phyloP scores from a whole-genome alignment of 2,113 vertebrate species.

The Nothocercus julius region DNA sequence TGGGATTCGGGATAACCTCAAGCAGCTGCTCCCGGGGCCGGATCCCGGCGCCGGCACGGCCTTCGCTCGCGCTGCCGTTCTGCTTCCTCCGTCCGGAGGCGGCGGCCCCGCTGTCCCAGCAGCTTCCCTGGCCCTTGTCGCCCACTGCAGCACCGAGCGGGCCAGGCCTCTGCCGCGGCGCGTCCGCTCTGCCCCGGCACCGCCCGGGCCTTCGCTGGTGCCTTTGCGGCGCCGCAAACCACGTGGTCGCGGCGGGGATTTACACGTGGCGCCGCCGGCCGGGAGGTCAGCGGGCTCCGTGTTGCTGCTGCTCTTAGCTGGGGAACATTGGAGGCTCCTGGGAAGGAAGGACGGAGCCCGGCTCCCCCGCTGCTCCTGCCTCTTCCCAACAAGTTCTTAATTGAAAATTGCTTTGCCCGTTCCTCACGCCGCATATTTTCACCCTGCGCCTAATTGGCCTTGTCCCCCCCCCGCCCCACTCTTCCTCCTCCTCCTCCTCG shows the following conservation, averaged over 20 bases:
- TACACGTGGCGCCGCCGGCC: background rate
- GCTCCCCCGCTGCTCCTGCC: constrained; percentile 39
- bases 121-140: too few relatives aligned
- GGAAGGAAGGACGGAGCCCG: constrained; percentile 42
- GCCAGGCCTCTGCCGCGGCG: background rate
- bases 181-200: too few relatives aligned
- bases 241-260: constrained; percentile 62
- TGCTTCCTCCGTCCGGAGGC: too few relatives aligned
- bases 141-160: background rate
- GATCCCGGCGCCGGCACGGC: too few relatives aligned
- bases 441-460: background rate
- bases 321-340: constrained; percentile 61
- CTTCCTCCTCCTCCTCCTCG: background rate
- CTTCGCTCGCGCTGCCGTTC: too few relatives aligned
- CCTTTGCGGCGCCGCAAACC: constrained; percentile 20
- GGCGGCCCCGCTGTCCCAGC: too few relatives aligned
- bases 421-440: background rate
- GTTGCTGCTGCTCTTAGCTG: constrained; percentile 1
- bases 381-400: constrained; percentile 63
- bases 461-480: background rate
- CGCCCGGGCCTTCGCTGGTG: too few relatives aligned
- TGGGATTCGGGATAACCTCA: too few relatives aligned
- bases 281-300: background rate
- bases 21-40: too few relatives aligned
- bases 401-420: constrained; percentile 50